phyloP scores from a whole-genome alignment of 2,888 invertebrate genomes.

The Sussaba pulchella region DNA sequence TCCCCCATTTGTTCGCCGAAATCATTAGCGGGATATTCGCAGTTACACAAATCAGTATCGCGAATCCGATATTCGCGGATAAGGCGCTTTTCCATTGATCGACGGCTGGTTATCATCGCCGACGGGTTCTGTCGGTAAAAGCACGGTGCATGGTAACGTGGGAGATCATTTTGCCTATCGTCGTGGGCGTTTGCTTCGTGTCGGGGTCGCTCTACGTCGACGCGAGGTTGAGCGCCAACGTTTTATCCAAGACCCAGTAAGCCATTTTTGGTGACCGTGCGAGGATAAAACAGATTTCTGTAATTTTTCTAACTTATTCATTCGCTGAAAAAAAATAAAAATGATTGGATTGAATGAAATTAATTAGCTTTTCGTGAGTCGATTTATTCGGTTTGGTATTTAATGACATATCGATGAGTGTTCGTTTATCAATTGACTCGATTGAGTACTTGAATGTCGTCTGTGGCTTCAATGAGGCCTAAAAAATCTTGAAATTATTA shows the following conservation, averaged over 20 bases:
- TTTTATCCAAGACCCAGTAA: no score
- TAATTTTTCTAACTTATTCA: not conserved
- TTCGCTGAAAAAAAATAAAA: no score
- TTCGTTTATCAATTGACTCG: not conserved
- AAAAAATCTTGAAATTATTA: not conserved
- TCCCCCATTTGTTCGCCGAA: constrained; percentile 24
- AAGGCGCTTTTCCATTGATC: not conserved
- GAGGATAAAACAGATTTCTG: not conserved
- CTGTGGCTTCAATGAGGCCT: not conserved
- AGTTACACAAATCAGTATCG: not conserved
- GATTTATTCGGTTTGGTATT: no score
- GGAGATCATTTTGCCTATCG: not conserved
- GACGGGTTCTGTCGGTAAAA: not conserved
- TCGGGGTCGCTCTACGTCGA: no score
- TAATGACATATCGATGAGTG: no score
- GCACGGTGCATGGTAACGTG: not conserved
- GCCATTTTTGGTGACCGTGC: not conserved
- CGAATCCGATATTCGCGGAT: not conserved
- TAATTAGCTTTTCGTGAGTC: no score
- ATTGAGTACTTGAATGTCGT: not conserved
- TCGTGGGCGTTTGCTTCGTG: no score
- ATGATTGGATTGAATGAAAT: no score
- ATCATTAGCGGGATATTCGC: constrained; percentile 30
- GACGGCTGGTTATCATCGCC: constrained; percentile 4
- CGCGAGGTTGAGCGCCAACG: no score